These are phyloP conservation scores for Megalonaias nervosa DNA, from an alignment of 1,140 invertebrate species.

Conservation along the genomic window DNA sequence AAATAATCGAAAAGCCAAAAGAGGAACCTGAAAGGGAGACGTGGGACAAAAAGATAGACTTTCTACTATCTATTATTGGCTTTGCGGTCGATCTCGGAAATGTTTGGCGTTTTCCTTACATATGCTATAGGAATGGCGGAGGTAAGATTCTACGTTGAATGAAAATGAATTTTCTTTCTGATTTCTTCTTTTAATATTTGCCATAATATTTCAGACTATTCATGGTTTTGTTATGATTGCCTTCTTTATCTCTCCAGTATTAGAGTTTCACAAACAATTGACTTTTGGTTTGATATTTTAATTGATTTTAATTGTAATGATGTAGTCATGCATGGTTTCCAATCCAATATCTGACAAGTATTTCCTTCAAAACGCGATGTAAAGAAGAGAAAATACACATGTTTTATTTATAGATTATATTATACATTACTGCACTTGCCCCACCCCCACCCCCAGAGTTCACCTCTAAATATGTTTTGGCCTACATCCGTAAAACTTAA, in stretches of 20 bases:
- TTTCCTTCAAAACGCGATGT: too few species aligned
- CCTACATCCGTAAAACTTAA: too few species aligned
- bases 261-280: background rate
- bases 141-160: constrained; percentile 38
- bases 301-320: background rate
- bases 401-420: too few species aligned
- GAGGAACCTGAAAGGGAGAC: constrained; percentile 55
- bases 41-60: constrained; percentile 88
- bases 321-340: background rate
- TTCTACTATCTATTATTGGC: constrained; percentile 88
- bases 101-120: constrained; percentile 81
- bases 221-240: too few species aligned
- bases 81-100: constrained; percentile 90
- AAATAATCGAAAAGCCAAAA: constrained; percentile 53
- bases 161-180: background rate
- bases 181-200: background rate
- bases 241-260: background rate
- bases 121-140: constrained; percentile 68
- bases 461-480: too few species aligned
- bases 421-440: too few species aligned
- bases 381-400: too few species aligned
- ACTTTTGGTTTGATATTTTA: background rate
- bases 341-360: too few species aligned
- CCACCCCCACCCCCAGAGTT: too few species aligned
- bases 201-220: too few species aligned